These are phyloP conservation scores for Myrmecobius fasciatus DNA, from an alignment of 2,113 vertebrate species.

Conservation along the genomic window DNA sequence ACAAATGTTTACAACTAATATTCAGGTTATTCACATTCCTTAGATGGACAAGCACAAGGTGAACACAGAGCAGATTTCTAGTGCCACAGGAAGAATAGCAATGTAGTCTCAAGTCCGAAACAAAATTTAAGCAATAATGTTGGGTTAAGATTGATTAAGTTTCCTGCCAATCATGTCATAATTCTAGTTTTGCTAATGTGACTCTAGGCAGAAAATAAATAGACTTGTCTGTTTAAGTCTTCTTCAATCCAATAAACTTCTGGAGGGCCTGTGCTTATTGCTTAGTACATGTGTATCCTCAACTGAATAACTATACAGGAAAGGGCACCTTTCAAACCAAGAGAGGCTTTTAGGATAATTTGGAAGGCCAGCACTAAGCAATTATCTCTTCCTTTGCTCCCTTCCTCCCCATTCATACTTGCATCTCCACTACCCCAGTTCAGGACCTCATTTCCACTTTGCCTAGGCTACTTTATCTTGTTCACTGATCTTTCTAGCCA, in stretches of 20 bases:
- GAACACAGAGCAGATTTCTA: not conserved
- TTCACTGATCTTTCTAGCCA: not conserved
- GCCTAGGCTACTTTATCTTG: not conserved
- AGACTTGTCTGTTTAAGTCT: not conserved
- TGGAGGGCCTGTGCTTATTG: not conserved
- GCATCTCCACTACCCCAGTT: not conserved
- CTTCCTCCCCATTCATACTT: not conserved
- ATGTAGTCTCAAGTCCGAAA: conserved; percentile 5
- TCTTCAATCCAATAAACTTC: conserved; percentile 16
- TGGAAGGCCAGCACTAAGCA: not conserved
- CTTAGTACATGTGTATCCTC: not conserved
- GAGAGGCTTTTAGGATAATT: not conserved
- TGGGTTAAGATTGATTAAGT: conserved; percentile 16
- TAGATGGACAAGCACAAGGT: conserved; percentile 22
- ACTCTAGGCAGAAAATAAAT: not conserved
- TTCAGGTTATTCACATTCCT: conserved; percentile 40
- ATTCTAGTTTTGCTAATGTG: not conserved
- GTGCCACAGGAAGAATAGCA: not conserved
- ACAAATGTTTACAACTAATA: not conserved
- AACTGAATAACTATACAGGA: not conserved
- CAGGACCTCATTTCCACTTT: not conserved
- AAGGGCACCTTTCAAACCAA: not conserved
- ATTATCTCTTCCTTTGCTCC: not conserved
- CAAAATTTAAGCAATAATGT: not conserved
- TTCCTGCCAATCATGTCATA: conserved; percentile 15